Evolutionary conservation across 2,113 vertebrate genomes (phyloP).

Genomic region (Mormoops blainvillei): DNA sequence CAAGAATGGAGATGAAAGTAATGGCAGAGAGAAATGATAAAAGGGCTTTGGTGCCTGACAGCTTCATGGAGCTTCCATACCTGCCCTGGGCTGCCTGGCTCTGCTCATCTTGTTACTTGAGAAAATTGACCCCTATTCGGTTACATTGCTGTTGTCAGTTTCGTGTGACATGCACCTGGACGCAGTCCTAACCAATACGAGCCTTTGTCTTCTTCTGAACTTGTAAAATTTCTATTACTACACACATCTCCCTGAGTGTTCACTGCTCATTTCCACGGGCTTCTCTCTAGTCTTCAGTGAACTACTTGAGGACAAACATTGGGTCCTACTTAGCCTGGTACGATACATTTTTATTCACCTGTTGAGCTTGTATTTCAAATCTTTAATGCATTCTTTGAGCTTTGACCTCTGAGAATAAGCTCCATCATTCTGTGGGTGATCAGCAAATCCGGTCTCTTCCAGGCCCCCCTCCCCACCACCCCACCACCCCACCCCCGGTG

Average conservation of each 20-base stretch:
- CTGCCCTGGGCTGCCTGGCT: neutral
- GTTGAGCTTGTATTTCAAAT: neutral
- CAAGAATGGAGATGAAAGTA: neutral
- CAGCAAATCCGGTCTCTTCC: neutral
- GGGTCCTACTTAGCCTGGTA: neutral
- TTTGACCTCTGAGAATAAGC: constrained; percentile 23
- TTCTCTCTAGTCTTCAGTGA: neutral
- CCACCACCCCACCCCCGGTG: too few species aligned
- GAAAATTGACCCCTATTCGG: neutral
- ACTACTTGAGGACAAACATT: neutral
- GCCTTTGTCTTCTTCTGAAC: neutral
- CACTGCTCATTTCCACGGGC: neutral
- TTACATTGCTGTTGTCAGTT: neutral
- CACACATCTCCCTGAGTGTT: neutral
- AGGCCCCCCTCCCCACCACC: constrained; percentile 1
- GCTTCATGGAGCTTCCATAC: neutral
- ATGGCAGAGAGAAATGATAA: too few species aligned
- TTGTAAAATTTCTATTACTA: neutral
- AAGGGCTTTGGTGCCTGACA: neutral
- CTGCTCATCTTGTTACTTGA: neutral
- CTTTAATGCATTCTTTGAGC: constrained; percentile 26
- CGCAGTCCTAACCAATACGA: neutral
- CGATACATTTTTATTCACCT: neutral
- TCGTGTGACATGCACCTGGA: neutral
- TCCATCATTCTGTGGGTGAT: neutral